Conservation (phyloP, 2,113 vertebrate species). For the Pseudopipra pipra region DNA sequence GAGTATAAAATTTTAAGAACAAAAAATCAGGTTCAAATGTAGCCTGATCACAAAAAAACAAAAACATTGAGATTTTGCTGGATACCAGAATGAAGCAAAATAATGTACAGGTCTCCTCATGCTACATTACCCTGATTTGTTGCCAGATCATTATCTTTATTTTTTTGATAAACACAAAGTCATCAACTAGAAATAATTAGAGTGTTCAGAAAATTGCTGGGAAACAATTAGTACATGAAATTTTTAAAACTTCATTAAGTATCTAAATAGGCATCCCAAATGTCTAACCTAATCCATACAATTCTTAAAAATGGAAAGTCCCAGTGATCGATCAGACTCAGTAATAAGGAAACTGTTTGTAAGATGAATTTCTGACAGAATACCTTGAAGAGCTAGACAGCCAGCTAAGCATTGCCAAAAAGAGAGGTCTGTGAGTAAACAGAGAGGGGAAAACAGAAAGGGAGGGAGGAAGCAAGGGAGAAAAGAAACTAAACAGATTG, state of each 20-base stretch:
- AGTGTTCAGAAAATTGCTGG: not conserved
- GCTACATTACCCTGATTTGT: not conserved
- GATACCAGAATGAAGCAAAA: not conserved
- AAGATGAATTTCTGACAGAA: not conserved
- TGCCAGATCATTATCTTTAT: not conserved
- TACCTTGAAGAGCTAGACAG: not conserved
- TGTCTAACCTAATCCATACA: not conserved
- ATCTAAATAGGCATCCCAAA: not conserved
- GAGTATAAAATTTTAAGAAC: not conserved
- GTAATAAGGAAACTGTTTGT: not conserved
- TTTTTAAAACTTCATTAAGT: not conserved
- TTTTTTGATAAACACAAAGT: not conserved
- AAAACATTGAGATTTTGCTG: not conserved
- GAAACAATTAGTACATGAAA: not conserved
- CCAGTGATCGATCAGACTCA: not conserved
- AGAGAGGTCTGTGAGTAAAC: not conserved
- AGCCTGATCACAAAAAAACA: not conserved
- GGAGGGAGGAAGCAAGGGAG: rapidly evolving
- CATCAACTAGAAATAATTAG: not conserved
- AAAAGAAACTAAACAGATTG: not conserved
- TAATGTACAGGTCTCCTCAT: not conserved
- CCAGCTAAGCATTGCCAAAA: not conserved
- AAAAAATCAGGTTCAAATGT: not conserved
- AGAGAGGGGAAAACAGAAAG: not conserved
- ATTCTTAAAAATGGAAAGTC: not conserved